Evolutionary conservation across 2,888 invertebrate species (phyloP), one percentile per base, ranked within the genome.

Genomic region (Patella ulyssiponensis): DNA sequence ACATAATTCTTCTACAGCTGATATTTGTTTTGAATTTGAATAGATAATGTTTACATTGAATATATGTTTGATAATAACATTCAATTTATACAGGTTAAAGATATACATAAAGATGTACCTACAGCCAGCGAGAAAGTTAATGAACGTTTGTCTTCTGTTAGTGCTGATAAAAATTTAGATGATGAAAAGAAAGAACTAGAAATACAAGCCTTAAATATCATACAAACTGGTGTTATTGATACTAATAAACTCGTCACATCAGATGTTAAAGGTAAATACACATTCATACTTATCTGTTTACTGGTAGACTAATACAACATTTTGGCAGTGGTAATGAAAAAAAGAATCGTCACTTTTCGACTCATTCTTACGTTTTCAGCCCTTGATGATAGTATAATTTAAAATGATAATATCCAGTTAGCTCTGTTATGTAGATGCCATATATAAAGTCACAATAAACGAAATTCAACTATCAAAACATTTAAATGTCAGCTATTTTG

Each of bases 21-120:
- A 9, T 44, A 44, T 44, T 7, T 44, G 7, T 44, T 44, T 44
- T 44, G 44, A 44, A 44, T 44, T 44, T 44, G 44, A 44, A 44
- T 44, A 44, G 7, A 44, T 44, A 9, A 44, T 44, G 9, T 44
- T 44, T 44, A 20, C 64, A 12, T 64, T 53, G 17, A 20, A 74
- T n/a, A 23, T 23, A 54, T 51, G 11, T 44, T 20, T 52, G 56
- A 44, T 71, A 17, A 53, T 54, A 53, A 44, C 7, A 44, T 44
- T 44, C 1, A 44, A 9, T 1, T 44, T 44, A 7, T 44, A 3
- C 76, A 88, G 88, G 82, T 86, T 1, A 84, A 87, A 74, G 82
- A 85, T 76, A 84, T 88, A 12, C 86, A 87, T 73, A 75, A 79
- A 5, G 82, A 86, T 27, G 84, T 84, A 1, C 83, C 84, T n/a